Evolutionary conservation across 2,888 invertebrate species (phyloP).

Genomic region (Diachrysia chrysitis): DNA sequence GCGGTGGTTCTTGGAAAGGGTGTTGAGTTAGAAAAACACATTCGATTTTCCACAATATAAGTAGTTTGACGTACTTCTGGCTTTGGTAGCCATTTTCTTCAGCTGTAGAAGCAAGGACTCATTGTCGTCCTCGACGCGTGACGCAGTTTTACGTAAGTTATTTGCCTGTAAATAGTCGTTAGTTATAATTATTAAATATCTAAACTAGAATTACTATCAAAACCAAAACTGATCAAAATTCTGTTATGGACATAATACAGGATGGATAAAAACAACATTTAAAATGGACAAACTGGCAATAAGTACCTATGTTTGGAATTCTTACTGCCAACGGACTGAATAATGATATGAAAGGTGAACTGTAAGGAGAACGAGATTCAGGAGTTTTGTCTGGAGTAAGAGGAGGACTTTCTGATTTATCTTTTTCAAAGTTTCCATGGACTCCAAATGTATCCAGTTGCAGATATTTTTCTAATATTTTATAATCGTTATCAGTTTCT

Average conservation of each 20-base stretch:
- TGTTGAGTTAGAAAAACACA: slow-evolving; percentile 75
- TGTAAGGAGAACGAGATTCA: slow-evolving; percentile 69
- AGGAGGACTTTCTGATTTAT: slow-evolving; percentile 86
- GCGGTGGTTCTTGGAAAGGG: slow-evolving; percentile 57
- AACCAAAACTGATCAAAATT: slow-evolving; percentile 42
- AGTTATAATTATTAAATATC: slow-evolving; percentile 71
- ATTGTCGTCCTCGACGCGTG: slow-evolving; percentile 98
- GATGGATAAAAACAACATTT: slow-evolving; percentile 65
- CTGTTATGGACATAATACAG: slow-evolving; percentile 55
- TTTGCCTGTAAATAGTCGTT: slow-evolving; percentile 92
- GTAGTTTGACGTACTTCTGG: slow-evolving; percentile 92
- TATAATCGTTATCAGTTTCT: slow-evolving; percentile 65
- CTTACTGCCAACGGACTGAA: slow-evolving; percentile 86
- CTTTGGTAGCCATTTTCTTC: slow-evolving; percentile 97
- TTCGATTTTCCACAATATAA: slow-evolving; percentile 78
- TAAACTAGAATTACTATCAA: slow-evolving; percentile 58
- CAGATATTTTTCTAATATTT: slow-evolving; percentile 55
- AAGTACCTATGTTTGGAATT: slow-evolving; percentile 86
- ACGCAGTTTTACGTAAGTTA: slow-evolving; percentile 96
- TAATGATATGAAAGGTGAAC: slow-evolving; percentile 81
- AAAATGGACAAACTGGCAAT: slow-evolving; percentile 62
- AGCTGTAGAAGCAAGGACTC: slow-evolving; percentile 98
- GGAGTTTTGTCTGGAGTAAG: slow-evolving; percentile 77
- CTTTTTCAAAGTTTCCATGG: slow-evolving; percentile 60
- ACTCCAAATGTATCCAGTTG: slow-evolving; percentile 44